These are phyloP conservation scores for Phainopepla nitens DNA, from an alignment of 2,113 vertebrate genomes.

Conservation along the genomic window DNA sequence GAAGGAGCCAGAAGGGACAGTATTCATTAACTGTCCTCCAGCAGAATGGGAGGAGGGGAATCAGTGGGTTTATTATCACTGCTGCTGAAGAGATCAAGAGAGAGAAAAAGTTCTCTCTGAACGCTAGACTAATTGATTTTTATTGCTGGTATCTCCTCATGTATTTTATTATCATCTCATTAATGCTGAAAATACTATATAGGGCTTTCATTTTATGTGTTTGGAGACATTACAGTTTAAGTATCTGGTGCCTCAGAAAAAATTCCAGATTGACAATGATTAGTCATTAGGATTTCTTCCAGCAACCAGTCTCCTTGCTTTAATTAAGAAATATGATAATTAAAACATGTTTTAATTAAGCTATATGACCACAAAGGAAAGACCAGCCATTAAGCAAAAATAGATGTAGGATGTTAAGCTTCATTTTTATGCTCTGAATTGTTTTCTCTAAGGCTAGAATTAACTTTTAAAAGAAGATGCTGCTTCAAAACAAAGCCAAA, in stretches of 20 bases:
- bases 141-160: neutral
- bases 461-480: neutral
- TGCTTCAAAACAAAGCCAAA: neutral
- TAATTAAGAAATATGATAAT: slow-evolving; percentile 48
- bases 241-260: neutral
- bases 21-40: slow-evolving; percentile 6
- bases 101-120: neutral
- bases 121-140: slow-evolving; percentile 1
- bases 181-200: neutral
- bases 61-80: neutral
- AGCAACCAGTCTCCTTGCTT: neutral
- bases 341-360: slow-evolving; percentile 24
- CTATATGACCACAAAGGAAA: neutral
- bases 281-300: slow-evolving; percentile 43
- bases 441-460: neutral
- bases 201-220: neutral
- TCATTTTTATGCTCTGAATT: neutral
- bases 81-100: neutral
- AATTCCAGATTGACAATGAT: slow-evolving; percentile 31
- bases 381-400: neutral
- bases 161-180: slow-evolving; percentile 25
- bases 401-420: neutral
- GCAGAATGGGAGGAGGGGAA: neutral
- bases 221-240: neutral
- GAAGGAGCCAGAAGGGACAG: neutral